Evolutionary conservation across 2,797 vertebrate species (phyloP).

Genomic region (Rhabdophis nuchalis): DNA sequence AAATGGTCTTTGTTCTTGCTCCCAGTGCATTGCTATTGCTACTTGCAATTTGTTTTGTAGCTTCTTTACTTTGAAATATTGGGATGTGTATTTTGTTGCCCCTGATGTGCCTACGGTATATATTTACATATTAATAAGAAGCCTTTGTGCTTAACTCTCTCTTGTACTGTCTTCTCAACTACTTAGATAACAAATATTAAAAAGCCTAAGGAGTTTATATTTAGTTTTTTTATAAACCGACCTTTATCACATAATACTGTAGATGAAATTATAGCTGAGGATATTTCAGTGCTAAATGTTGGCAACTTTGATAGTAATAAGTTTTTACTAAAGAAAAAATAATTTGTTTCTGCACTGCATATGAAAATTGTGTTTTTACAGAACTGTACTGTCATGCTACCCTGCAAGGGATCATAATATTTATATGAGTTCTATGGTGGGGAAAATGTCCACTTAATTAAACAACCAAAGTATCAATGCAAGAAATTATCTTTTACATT

Average conservation of each 20-base stretch:
- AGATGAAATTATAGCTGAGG: not conserved
- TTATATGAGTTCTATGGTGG: not conserved
- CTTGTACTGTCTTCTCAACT: not conserved
- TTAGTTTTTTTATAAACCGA: not conserved
- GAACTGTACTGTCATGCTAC: not conserved
- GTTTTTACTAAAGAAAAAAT: not conserved
- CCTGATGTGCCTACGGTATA: not conserved
- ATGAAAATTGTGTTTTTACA: not conserved
- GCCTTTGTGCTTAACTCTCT: not conserved
- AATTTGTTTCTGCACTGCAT: not conserved
- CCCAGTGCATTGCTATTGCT: not conserved
- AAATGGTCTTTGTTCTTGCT: not conserved
- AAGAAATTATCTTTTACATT: not conserved
- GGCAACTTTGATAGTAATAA: not conserved
- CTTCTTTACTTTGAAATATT: not conserved
- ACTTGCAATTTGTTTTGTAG: not conserved
- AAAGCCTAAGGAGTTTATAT: not conserved
- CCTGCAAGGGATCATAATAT: not conserved
- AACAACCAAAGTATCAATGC: not conserved
- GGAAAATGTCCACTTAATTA: not conserved
- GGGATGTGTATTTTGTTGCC: not conserved
- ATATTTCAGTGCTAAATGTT: not conserved
- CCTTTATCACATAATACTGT: not conserved
- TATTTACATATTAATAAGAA: not conserved
- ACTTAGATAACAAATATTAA: not conserved